Evolutionary conservation across 2,113 vertebrate genomes (phyloP), one percentile per base, ranked within the genome.

Genomic region (Trogon melanurus): DNA sequence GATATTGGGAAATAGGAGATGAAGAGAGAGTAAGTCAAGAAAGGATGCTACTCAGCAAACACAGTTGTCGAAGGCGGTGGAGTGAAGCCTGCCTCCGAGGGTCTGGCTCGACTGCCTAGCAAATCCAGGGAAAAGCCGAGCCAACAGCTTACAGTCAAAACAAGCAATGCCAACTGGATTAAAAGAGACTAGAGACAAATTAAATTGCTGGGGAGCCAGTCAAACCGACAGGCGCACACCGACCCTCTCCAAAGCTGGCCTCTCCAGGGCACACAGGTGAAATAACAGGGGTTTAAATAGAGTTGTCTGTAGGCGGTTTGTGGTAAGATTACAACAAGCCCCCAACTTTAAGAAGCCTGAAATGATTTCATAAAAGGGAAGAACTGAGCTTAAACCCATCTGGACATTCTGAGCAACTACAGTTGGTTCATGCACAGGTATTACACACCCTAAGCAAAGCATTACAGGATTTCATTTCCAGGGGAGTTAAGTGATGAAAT

Each of bases 1-100:
- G 22, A 5, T 7, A 14, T 0, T 13, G n/a, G 44, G 71, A 83
- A 79, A 41, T 0, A 51, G n/a, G 29, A 79, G 58, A 48, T 18
- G 32, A 27, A 26, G 65, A 41, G 32, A 36, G 32, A 48, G 29
- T 60, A 15, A 34, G 30, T 23, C 9, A 56, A 27, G 79, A 47
- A 79, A 79, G 36, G 41, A 79, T 0, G 2, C 34, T 54, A n/a
- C 34, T 71, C 23, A 9, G 45, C 16, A n/a, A 66, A 10, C 25
- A 9, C 48, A 44, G 79, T n/a, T 61, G 41, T n/a, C 62, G 64
- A 32, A 72, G 64, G 73, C 9, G 6, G 45, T 2, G 18, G 85
- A 74, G 71, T 4, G 45, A 74, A 82, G 69, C 61, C 8, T n/a
- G 38, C n/a, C 70, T 74, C 61, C 11, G 30, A 61, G 58, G 58